These are phyloP conservation scores for Yponomeuta evonymella DNA, from an alignment of 2,888 invertebrate species.

Conservation along the genomic window DNA sequence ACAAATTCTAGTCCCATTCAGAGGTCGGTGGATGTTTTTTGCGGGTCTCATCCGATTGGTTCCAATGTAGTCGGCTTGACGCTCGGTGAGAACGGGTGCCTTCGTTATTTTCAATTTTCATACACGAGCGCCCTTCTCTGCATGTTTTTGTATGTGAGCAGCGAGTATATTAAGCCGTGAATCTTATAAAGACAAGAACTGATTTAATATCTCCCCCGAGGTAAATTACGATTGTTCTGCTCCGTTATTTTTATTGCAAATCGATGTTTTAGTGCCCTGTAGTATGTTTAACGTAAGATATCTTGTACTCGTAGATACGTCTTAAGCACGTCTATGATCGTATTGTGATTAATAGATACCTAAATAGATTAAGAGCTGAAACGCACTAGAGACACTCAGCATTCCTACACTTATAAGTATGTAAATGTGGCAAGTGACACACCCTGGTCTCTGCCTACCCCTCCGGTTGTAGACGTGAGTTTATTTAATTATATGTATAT, in stretches of 20 bases:
- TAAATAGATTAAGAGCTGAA: no score
- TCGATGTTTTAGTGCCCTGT: neutral
- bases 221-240: conserved; percentile 25
- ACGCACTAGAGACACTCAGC: no score
- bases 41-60: conserved; percentile 57
- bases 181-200: conserved; percentile 65
- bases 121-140: conserved; percentile 66
- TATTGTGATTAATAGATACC: no score
- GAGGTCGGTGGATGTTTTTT: conserved; percentile 51
- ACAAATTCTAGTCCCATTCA: conserved; percentile 40
- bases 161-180: conserved; percentile 69
- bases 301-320: no score
- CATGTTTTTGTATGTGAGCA: conserved; percentile 61
- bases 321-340: no score
- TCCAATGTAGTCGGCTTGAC: conserved; percentile 59
- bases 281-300: no score
- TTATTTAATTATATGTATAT: no score
- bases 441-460: no score
- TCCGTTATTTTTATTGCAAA: conserved; percentile 11
- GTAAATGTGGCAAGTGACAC: no score
- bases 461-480: no score
- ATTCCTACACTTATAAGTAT: no score
- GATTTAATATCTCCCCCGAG: conserved; percentile 45
- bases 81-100: conserved; percentile 67
- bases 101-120: conserved; percentile 76